A percentile compares a stretch with the other conserved stretches of the same genome.
Conservation (phyloP, 1,140 invertebrate genomes). For the Homarus americanus region DNA sequence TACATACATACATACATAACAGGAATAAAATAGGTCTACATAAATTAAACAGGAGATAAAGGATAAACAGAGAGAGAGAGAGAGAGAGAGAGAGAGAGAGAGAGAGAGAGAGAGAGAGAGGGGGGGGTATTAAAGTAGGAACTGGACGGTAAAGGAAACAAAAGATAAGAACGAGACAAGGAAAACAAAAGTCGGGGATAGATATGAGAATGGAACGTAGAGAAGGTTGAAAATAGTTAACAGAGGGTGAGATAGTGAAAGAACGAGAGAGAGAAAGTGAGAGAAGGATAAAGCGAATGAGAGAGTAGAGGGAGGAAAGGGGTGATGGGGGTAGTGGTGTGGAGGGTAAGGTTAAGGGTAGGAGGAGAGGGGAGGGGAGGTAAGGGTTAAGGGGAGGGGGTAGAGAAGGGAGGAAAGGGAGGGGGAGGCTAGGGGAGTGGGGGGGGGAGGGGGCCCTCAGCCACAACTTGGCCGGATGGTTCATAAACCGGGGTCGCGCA, state of each 20-base stretch:
- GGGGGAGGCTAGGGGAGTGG: neutral
- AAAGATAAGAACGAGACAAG: neutral
- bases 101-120: neutral
- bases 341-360: neutral
- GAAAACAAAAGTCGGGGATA: neutral
- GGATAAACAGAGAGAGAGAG: neutral
- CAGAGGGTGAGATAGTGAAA: neutral
- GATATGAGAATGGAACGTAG: neutral
- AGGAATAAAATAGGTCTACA: neutral
- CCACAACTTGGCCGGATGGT: slow-evolving; percentile 48
- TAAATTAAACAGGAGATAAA: neutral
- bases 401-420: neutral
- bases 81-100: neutral
- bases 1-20: no score
- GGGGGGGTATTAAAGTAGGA: no score
- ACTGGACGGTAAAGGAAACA: neutral
- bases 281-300: neutral
- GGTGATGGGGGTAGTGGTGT: neutral
- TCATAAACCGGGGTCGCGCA: slow-evolving; percentile 62
- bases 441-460: neutral
- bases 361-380: slow-evolving; percentile 3
- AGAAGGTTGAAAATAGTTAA: neutral
- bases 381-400: neutral
- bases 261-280: neutral
- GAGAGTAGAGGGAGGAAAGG: neutral